Evolutionary conservation across 2,888 invertebrate species (phyloP), one percentile per base, ranked within the genome.

Genomic region (Ormyrus rosae): DNA sequence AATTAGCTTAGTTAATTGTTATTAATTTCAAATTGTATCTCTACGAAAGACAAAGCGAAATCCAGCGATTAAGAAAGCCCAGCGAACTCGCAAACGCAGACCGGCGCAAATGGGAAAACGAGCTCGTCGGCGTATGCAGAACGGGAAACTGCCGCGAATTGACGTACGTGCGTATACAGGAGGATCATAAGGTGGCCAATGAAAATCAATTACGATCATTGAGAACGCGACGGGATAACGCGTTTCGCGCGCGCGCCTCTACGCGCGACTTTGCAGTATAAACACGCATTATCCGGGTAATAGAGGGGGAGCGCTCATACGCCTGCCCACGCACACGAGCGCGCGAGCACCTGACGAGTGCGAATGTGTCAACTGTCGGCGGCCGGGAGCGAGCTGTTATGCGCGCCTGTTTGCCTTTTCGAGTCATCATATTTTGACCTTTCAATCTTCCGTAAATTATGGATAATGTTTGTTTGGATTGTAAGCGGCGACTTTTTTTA

Each of bases 201-300:
- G 80, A 71, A 71, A 76, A 72, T 80, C 76, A 72, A 72, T 76
- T 72, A 63, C 34, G 50, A 68, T 76, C 68, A 80, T 80, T 61
- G 80, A 76, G 67, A 48, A 61, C 58, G 51, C 63, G 11, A 6
- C 5, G 45, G 50, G n/a, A 51, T 2, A 10, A 19, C 58, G 53
- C 19, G 19, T 19, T 19, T 19, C 19, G 19, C 19, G 19, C 19
- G 19, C 51, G 68, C 11, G 50, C 34, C 63, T 76, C 76, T 19
- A 19, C 19, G 63, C 53, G 46, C 67, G 63, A 76, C 68, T 63
- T 34, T 63, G 69, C 50, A 58, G 68, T 64, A 70, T 77, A 77
- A 70, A 64, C 77, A 70, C 61, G 69, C 61, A 63, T 76, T 76
- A 77, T 56, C 56, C 34, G 64, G 50, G 55, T 63, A 77, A 61